Conservation (phyloP, 2,888 invertebrate species). For the Terebella lapidaria region DNA sequence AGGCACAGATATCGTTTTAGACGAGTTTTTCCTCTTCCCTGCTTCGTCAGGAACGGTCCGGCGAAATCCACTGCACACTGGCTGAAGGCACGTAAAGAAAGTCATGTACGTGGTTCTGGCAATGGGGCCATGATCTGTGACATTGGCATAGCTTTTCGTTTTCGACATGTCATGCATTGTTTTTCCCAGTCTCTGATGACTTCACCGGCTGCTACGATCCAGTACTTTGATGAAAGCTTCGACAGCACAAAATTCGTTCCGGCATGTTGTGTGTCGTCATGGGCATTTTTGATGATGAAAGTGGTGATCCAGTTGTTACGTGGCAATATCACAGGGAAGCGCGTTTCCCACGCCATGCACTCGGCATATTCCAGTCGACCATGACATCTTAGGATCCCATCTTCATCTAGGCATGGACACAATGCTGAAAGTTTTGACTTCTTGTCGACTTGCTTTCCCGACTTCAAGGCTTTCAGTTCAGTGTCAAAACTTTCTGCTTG, state of each 20-base stretch:
- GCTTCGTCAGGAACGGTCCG: slow-evolving; percentile 23
- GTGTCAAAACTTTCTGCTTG: slow-evolving; percentile 11
- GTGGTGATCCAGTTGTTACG: not conserved
- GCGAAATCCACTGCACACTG: slow-evolving; percentile 22
- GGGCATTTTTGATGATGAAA: not conserved
- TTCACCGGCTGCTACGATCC: slow-evolving; percentile 8
- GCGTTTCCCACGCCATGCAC: slow-evolving; percentile 1
- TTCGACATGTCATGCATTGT: slow-evolving; percentile 7
- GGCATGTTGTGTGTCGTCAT: not conserved
- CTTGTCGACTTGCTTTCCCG: not conserved
- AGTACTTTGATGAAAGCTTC: not conserved
- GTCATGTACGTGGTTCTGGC: not conserved
- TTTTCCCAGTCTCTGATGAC: slow-evolving; percentile 13
- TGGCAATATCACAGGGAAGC: not conserved
- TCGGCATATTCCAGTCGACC: slow-evolving; percentile 8
- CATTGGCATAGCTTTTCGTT: slow-evolving; percentile 9
- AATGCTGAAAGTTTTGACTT: slow-evolving; percentile 5
- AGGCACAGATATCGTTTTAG: not conserved
- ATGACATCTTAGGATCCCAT: slow-evolving; percentile 4
- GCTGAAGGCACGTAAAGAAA: slow-evolving; percentile 19
- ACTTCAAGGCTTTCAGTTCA: slow-evolving; percentile 3
- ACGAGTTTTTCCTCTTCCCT: not conserved
- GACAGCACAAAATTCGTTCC: not conserved
- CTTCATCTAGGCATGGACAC: slow-evolving; percentile 11
- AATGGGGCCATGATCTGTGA: slow-evolving; percentile 14